Evolutionary conservation across 1,140 invertebrate species (phyloP), one percentile per base, ranked within the genome.

Genomic region (Cepaea nemoralis): DNA sequence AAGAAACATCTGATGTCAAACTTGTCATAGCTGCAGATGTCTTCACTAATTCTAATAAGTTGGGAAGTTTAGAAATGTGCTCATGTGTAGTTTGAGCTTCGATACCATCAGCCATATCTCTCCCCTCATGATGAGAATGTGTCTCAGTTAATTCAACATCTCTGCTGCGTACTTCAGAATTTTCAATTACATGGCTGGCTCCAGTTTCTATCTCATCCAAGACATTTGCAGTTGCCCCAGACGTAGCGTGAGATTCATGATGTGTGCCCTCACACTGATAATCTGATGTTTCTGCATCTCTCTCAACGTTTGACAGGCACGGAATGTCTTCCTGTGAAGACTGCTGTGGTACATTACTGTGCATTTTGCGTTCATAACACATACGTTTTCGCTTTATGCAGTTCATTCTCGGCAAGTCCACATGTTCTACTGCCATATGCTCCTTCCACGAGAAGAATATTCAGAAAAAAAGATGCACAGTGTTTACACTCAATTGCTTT

Each of bases 401-500:
- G 31, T 74, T 50, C 42, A 50, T 42, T 6, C 42, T 19, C 3
- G 71, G n/a, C 31, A 33, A 39, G 19, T n/a, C n/a, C 24, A 27
- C 14, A 45, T 74, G 71, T 27, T 74, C 42, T 33, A 14, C 27
- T 3, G 71, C 2, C 42, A 33, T 42, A 19, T 74, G 71, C 24
- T 74, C 50, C 33, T 74, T 40, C 71, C 71, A 74, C 10, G 71
- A 74, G 27, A 45, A 33, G 33, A n/a, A 27, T 3, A 74, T 74
- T 48, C 8, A 74, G 35, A 74, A 74, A 74, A 27, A 31, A 48
- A 22, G 42, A 50, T 27, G n/a, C 40, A 74, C 71, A 74, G 42
- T 74, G 42, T 45, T 74, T 74, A 45, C 71, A 74, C 14, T 48
- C 40, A n/a, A 74, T 31, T 33, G 50, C 42, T 48, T 74, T 74